Conservation (phyloP, 2,797 vertebrate species). For the Anableps anableps region DNA sequence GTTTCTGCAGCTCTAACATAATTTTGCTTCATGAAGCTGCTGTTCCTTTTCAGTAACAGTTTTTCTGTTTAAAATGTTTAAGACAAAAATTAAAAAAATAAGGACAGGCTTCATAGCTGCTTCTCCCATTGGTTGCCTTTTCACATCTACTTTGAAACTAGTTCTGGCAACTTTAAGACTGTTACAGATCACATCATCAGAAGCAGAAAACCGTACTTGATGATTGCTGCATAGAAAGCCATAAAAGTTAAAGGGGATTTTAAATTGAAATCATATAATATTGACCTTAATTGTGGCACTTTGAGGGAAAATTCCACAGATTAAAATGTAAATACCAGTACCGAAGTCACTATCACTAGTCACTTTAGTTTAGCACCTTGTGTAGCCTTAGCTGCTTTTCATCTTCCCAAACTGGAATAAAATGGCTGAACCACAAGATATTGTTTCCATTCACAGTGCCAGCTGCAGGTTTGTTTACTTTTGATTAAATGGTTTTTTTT, state of each 20-base stretch:
- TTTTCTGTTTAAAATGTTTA: slow-evolving; percentile 41
- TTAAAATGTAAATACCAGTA: slow-evolving; percentile 6
- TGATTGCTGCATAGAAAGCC: slow-evolving; percentile 25
- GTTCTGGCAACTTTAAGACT: slow-evolving; percentile 56
- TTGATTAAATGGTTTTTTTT: slow-evolving; percentile 20
- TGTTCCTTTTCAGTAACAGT: slow-evolving; percentile 29
- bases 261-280: slow-evolving; percentile 29
- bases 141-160: slow-evolving; percentile 62
- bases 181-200: slow-evolving; percentile 45
- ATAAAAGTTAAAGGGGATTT: background rate
- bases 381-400: slow-evolving; percentile 41
- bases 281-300: slow-evolving; percentile 9
- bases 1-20: slow-evolving; percentile 49
- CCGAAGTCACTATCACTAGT: slow-evolving; percentile 28
- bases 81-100: slow-evolving; percentile 28
- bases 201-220: slow-evolving; percentile 41
- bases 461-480: slow-evolving; percentile 39
- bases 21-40: slow-evolving; percentile 61
- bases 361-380: slow-evolving; percentile 58
- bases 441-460: slow-evolving; percentile 44
- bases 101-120: slow-evolving; percentile 58
- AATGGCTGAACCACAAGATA: slow-evolving; percentile 33
- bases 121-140: slow-evolving; percentile 71
- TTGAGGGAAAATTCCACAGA: slow-evolving; percentile 14
- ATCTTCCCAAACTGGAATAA: slow-evolving; percentile 36